Evolutionary conservation across 2,113 vertebrate species (phyloP), one percentile per base, ranked within the genome.

Genomic region (Thinocorus orbignyianus): DNA sequence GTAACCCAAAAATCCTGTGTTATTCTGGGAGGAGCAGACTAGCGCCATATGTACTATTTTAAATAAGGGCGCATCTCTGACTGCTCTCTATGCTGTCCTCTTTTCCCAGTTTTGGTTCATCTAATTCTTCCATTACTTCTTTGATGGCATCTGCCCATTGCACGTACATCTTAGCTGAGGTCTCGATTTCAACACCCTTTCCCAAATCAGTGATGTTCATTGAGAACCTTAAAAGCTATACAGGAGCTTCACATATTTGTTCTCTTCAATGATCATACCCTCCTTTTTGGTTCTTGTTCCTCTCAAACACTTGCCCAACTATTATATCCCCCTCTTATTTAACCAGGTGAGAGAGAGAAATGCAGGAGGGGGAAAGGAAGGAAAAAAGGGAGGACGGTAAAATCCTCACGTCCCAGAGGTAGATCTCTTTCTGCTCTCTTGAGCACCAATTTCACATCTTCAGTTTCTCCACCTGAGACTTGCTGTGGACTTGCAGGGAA

Each of bases 381-480:
- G 7, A 23, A 49, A n/a, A 68, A 5, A 58, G 57, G 7, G 6
- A 84, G 4, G 35, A 64, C 77, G 35, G 23, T 68, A 51, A 93
- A 83, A 33, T 33, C 55, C 37, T 35, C 49, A 79, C 14, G 6
- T 76, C 37, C 33, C 26, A 13, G 30, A 74, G 33, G 54, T 39
- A 82, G 77, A 58, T 16, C 25, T 80, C 54, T 61, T 58, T 33
- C 54, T 93, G 69, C 8, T 65, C 13, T 88, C 60, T 41, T 30
- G 3, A 95, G 20, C 24, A 31, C 58, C 41, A 64, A 9, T 81
- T 95, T 95, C 78, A 65, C 68, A 69, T 74, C 89, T 81, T 57
- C 62, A 88, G 57, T 86, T 95, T 88, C 82, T 83, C 90, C 95
- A 97, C 91, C 92, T 97, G 97, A 91, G 76, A 91, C 86, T 61